Evolutionary conservation across 2,797 vertebrate genomes (phyloP), one percentile per base, ranked within the genome.

Genomic region (Gymnodraco acuticeps): DNA sequence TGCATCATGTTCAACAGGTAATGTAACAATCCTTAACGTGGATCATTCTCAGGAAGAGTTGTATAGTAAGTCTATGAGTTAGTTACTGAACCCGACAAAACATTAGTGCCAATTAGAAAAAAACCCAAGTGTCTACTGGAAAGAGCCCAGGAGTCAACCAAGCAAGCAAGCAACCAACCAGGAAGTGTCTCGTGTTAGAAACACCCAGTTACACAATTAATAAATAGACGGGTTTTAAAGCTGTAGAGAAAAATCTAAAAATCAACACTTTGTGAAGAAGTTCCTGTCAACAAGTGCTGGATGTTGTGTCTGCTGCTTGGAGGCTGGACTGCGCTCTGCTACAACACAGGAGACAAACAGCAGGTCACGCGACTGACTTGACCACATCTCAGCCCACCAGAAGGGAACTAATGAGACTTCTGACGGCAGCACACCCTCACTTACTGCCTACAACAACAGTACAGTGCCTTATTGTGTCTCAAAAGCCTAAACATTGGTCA

Each of bases 231-330:
- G 78, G 75, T 63, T 38, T 82, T 80, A 55, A 85, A 89, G 84
- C 41, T 66, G 72, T 16, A 78, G 51, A 69, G 73, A 74, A 78
- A 81, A 82, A 60, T 72, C 70, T 71, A 71, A 81, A 79, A 70
- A 43, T 80, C 4, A 80, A 86, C 79, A 84, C 84, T 89, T 87
- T 91, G 64, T 90, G 92, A 85, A 90, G 93, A 81, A 80, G 86
- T 85, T 92, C 88, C 79, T 92, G 93, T 96, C 95, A 96, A 93
- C 95, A 96, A 92, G 93, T 95, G 91, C 95, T 95, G 92, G 95
- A 96, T 70, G 95, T 95, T 86, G 95, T 93, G 90, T 94, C 93
- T 93, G 94, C 93, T 76, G 94, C 93, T 61, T 93, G 93, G 81
- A 94, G 88, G 89, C 79, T 92, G 88, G 94, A 94, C 90, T 94